Percentiles rank a stretch among this genome's conserved stretches.
phyloP scores from a whole-genome alignment of 2,888 invertebrate species.

The Eupithecia insigniata region DNA sequence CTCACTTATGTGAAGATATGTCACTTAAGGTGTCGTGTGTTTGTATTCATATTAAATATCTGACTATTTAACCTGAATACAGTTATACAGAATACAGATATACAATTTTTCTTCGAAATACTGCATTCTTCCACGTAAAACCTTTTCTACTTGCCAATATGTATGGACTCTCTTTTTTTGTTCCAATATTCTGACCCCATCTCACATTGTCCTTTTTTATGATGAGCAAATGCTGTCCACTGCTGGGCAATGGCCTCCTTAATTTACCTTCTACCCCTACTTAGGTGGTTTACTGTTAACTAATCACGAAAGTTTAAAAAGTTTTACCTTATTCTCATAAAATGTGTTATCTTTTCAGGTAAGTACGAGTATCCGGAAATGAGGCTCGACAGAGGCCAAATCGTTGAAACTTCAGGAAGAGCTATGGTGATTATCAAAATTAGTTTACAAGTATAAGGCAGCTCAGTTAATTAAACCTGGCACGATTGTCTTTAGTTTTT shows the following conservation, averaged over 20 bases:
- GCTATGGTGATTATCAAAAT: conserved; percentile 1
- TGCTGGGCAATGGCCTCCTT: not conserved
- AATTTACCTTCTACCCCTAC: too few species aligned
- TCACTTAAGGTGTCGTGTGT: too few species aligned
- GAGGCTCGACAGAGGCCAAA: not conserved
- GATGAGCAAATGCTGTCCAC: not conserved
- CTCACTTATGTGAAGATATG: too few species aligned
- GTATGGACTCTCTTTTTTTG: not conserved
- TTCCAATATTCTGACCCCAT: not conserved
- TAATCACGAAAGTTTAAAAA: too few species aligned
- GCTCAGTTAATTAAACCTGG: too few species aligned
- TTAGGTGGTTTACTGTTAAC: too few species aligned
- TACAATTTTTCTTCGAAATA: too few species aligned
- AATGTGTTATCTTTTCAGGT: conserved; percentile 55
- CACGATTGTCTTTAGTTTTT: too few species aligned
- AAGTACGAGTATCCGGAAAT: conserved; percentile 48
- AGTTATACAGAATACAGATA: too few species aligned
- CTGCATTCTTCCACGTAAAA: not conserved
- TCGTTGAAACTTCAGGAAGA: not conserved
- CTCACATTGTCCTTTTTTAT: not conserved
- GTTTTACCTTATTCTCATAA: not conserved
- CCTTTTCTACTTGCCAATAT: not conserved
- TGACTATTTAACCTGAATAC: too few species aligned
- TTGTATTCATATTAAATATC: too few species aligned
- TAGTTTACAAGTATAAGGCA: not conserved